Base-by-base conservation (phyloP, 2,797 vertebrate species). In the Darevskia nairensis region DNA sequence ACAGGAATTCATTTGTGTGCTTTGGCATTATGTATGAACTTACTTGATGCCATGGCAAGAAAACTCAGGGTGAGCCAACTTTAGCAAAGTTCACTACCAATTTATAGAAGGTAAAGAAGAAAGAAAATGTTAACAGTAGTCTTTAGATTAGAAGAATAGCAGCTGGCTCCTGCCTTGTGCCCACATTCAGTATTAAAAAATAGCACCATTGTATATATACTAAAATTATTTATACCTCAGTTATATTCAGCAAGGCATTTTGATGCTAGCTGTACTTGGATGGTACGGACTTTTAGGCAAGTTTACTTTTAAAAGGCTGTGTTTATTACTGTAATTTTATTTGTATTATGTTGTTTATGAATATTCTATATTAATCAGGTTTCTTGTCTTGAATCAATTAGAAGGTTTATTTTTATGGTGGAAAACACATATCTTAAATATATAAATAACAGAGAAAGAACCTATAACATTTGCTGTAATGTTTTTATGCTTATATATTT, bases 101-200 rank as follows among this genome's bases (percentile, higher is more conserved):
- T 41, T 91, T 91, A 83, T 88, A 80, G 71, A 68, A 75, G 89
- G 39, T 27, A 71, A 19, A 32, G 9, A 83, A 93, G 92, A 94
- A 92, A 89, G 91, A 85, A 78, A 93, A 90, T 95, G 94, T 96
- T 93, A 23, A 92, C 91, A 94, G 92, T 84, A 87, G 81, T 5
- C 2, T 29, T 71, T 3, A 50, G 50, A 50, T 1, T 95, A 91
- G 93, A 93, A 95, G 80, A 93, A 91, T 93, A 95, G 93, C 91
- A 95, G 92, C 94, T 96, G 91, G 79, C 91, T 95, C 87, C 92
- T 93, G 91, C 93, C 35, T 81, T 95, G 83, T 96, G 91, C 93
- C 89, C 88, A 92, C 88, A 71, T 79, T 87, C 77, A 86, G 44
- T 39, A 75, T 92, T 94, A 93, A 92, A 96, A 94, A 95, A 88